phyloP scores from a whole-genome alignment of 2,113 vertebrate genomes.

The Scatophagus argus region DNA sequence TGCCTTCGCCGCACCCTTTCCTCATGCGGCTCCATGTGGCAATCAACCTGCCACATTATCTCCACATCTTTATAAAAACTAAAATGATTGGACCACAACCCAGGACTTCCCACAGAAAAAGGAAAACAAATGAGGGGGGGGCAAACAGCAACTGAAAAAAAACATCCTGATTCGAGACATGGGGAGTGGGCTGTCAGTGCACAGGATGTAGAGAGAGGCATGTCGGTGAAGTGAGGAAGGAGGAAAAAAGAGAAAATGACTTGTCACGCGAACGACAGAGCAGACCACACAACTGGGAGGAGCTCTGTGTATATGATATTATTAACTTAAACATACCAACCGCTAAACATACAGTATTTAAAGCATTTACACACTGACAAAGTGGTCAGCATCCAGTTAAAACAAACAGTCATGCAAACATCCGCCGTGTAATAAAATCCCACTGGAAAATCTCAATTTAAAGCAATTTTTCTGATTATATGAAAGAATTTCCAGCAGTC shows the following conservation, averaged over 20 bases:
- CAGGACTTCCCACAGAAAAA: constrained; percentile 70
- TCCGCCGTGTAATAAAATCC: constrained; percentile 2
- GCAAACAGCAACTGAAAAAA: constrained; percentile 42
- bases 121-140: constrained; percentile 31
- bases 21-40: constrained; percentile 66
- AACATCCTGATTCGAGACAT: constrained; percentile 75
- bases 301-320: constrained; percentile 23
- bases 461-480: constrained; percentile 12
- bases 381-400: neutral
- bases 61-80: constrained; percentile 80
- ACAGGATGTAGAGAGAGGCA: constrained; percentile 70
- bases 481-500: constrained; percentile 7
- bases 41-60: constrained; percentile 79
- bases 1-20: constrained; percentile 74
- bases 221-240: constrained; percentile 34
- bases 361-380: constrained; percentile 31
- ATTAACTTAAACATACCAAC: too few species aligned
- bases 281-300: constrained; percentile 37
- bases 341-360: constrained; percentile 25
- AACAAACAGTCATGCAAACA: constrained; percentile 3
- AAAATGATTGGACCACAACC: constrained; percentile 77
- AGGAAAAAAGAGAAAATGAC: constrained; percentile 28
- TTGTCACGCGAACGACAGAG: constrained; percentile 73
- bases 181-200: constrained; percentile 43
- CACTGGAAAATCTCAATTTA: constrained; percentile 16